Conservation (phyloP, 2,888 invertebrate species). For the Caenorhabditis sp. region DNA sequence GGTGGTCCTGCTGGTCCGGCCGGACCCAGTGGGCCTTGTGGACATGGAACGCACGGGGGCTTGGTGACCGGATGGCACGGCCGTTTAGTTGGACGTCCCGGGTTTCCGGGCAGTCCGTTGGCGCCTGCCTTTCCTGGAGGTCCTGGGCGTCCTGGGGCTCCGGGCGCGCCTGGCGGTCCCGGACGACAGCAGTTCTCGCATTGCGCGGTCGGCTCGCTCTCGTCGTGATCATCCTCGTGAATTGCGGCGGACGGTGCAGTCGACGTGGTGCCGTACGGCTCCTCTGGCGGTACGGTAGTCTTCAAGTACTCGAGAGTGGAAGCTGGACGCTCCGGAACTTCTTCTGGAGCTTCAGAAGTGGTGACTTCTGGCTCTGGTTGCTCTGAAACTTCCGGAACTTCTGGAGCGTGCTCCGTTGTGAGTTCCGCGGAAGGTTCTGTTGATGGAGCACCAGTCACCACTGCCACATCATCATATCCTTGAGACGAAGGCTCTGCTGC, state of each 20-base stretch:
- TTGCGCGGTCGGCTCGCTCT: slow-evolving; percentile 5
- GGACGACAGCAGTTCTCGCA: slow-evolving; percentile 54
- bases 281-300: slow-evolving; percentile 32
- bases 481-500: slow-evolving; percentile 16
- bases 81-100: slow-evolving; percentile 42
- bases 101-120: slow-evolving; percentile 57
- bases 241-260: slow-evolving; percentile 11
- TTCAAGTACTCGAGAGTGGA: slow-evolving; percentile 34
- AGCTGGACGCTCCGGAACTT: background rate
- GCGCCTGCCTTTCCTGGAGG: slow-evolving; percentile 52
- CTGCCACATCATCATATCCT: slow-evolving; percentile 27
- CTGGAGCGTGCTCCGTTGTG: background rate
- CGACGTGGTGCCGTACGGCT: slow-evolving; percentile 5
- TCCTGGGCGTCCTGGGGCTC: slow-evolving; percentile 53
- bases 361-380: background rate
- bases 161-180: slow-evolving; percentile 47
- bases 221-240: slow-evolving; percentile 18
- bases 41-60: slow-evolving; percentile 52
- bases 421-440: background rate
- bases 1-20: slow-evolving; percentile 50
- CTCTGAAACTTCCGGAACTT: background rate
- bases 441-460: slow-evolving; percentile 15
- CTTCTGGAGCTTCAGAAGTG: background rate
- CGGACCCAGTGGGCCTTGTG: slow-evolving; percentile 50
- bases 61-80: slow-evolving; percentile 42